These are phyloP conservation scores for Cephalopholis sonnerati DNA, from an alignment of 2,113 vertebrate genomes.

Conservation along the genomic window DNA sequence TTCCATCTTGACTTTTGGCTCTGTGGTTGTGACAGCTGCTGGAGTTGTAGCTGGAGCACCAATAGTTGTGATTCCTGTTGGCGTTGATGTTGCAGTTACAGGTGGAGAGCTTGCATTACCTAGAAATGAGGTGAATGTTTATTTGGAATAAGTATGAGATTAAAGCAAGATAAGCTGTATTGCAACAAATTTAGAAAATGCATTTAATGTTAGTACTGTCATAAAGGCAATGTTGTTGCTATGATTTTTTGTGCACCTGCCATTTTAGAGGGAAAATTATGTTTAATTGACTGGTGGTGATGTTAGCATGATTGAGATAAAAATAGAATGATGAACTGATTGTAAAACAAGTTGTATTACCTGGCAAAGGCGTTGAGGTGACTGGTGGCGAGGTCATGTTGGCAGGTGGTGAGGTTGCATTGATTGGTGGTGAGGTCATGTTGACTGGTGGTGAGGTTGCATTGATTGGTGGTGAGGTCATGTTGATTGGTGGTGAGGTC, in stretches of 20 bases:
- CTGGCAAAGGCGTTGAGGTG: neutral
- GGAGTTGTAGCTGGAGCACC: neutral
- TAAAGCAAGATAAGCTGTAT: neutral
- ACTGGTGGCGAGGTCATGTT: neutral
- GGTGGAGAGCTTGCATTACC: neutral
- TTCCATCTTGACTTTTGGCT: neutral
- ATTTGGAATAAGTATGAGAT: neutral
- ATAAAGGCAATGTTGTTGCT: neutral
- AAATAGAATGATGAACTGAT: neutral
- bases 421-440: neutral
- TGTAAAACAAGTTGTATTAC: neutral
- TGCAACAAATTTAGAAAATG: neutral
- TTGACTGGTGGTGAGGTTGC: neutral
- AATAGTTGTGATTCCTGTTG: neutral
- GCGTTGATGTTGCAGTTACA: neutral
- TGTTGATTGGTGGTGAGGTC: too few relatives aligned
- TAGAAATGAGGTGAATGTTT: neutral
- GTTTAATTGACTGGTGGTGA: too few relatives aligned
- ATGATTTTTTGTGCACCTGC: neutral
- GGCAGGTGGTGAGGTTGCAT: neutral
- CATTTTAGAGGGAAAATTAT: neutral
- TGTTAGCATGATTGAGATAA: too few relatives aligned
- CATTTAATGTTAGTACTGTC: neutral
- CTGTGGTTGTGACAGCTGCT: neutral
- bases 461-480: neutral